Base-by-base conservation (phyloP, 2,113 vertebrate species). In the Rhea pennata region DNA sequence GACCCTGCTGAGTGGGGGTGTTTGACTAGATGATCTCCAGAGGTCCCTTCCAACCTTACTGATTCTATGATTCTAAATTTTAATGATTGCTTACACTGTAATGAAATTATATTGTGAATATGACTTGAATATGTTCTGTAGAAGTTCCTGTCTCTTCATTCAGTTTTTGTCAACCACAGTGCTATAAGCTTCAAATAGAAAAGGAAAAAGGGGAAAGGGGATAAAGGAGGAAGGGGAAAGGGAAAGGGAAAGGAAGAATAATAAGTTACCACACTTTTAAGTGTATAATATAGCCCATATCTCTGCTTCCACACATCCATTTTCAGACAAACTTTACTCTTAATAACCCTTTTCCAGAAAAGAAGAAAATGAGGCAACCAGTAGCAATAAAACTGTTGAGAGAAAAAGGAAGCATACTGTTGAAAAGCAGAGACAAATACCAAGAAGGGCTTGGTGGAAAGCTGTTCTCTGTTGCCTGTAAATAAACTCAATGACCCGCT, bases 61-160 rank as follows among this genome's bases (percentile, higher is more conserved):
- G 36, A 36, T 36, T 36, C 36, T 36, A 36, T 36, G 36, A 36
- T 36, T 36, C 44, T 70, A 82, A 72, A 87, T 92, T 89, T 78
- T 87, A 79, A 61, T 83, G 89, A 89, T 79, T 73, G 13, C 6
- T 79, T 85, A 61, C 10, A 90, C 29, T 85, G 22, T 87, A 89
- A 91, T 79, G 4, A 69, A 92, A 89, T 9, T 44, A 6, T 51
- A 27, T 11, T 4, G 36, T 53, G 2, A 62, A 65, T n/a, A 23
- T 40, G 9, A 64, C 6, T 42, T 75, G 12, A 82, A 53, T 42
- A 5, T 22, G 4, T 42, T 69, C 53, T 67, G 7, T 69, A 61
- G 46, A 70, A 78, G 16, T 71, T 74, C 84, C 1, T n/a, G 92
- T 75, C 20, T 85, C 24, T 72, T 80, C 6, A 46, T 87, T 72